Evolutionary conservation across 2,113 vertebrate genomes (phyloP), one percentile per base, ranked within the genome.

Genomic region (Illadopsis cleaveri): DNA sequence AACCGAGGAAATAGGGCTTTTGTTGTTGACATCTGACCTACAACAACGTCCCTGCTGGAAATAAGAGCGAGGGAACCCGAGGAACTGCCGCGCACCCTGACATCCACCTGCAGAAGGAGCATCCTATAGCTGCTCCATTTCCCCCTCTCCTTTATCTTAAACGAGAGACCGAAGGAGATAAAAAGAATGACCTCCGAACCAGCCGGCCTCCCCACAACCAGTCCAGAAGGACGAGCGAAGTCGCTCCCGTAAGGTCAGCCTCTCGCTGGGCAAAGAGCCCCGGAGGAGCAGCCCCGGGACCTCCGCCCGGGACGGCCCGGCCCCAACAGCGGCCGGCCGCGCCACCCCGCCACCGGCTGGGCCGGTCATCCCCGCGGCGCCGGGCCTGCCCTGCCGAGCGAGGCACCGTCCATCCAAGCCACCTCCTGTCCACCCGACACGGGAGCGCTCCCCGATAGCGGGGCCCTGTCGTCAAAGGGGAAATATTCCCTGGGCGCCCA

Each of bases 401-500:
- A 18, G n/a, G 60, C 60, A 69, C 86, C 45, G 6, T n/a, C 73
- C 86, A 6, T 66, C 81, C 93, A 11, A 90, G 94, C 6, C 83
- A 65, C 51, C 86, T 65, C 45, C 47, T 38, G 88, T 24, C 77
- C 73, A 3, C 85, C 84, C 84, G 80, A 33, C 93, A 56, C 38
- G 53, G 91, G 85, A 94, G 56, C 30, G 38, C 90, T 88, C 48
- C 70, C 47, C 83, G 78, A 73, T 2, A 82, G 80, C 71, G 35
- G 40, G 94, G 40, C 89, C 87, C 95, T 80, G 86, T 84, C 71
- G 66, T 69, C 73, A 92, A 82, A 88, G 80, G 93, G 76, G 78
- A 89, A 89, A 48, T 70, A 69, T 47, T 84, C 94, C 93, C 95
- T 56, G 88, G 89, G 94, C 89, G 96, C 84, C 98, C 97, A 94